phyloP scores from a whole-genome alignment of 2,113 vertebrate genomes.

The Nematolebias whitei region DNA sequence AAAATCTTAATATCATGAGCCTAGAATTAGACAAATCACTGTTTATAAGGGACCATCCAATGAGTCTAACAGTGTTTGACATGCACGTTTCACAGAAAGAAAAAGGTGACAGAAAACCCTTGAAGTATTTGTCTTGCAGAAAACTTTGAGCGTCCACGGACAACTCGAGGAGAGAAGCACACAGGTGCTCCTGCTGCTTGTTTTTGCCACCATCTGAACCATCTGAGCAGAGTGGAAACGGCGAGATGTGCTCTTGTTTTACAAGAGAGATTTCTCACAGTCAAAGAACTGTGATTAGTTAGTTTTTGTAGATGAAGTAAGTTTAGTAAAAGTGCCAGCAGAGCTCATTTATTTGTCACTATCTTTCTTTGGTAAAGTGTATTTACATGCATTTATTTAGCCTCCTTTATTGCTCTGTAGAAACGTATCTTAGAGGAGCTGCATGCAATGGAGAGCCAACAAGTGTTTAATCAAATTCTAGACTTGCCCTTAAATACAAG shows the following conservation, averaged over 20 bases:
- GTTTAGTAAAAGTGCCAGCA: background rate
- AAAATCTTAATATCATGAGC: background rate
- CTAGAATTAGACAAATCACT: too few species aligned
- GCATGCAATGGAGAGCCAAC: background rate
- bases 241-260: background rate
- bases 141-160: background rate
- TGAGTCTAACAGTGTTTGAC: background rate
- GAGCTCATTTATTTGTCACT: background rate
- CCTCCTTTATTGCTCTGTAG: background rate
- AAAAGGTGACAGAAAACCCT: background rate
- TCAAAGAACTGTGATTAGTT: background rate
- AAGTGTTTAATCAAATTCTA: slow-evolving; percentile 4
- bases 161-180: background rate
- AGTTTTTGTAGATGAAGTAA: too few species aligned
- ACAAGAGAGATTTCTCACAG: background rate
- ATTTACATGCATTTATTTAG: background rate
- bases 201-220: background rate
- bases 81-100: background rate
- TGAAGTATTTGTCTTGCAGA: background rate
- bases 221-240: background rate
- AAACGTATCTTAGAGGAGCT: background rate
- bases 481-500: background rate
- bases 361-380: background rate
- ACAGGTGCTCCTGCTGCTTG: background rate
- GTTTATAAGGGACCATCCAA: too few species aligned